Conservation (phyloP, 2,888 invertebrate species). For the Syrista parreyssii region DNA sequence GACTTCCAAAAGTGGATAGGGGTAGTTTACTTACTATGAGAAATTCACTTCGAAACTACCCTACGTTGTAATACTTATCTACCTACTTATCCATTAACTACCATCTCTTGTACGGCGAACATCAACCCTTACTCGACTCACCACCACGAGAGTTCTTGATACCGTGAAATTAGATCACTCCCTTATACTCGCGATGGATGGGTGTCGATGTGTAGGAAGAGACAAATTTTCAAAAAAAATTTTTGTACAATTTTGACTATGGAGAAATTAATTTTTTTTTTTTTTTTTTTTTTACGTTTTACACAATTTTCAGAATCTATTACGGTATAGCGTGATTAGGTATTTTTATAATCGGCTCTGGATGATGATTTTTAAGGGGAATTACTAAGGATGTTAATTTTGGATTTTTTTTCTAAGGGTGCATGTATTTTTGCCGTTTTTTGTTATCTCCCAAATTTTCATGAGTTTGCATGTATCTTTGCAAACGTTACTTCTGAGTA, state of each 20-base stretch:
- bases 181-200: neutral
- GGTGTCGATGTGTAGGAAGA: neutral
- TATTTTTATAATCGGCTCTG: too few relatives aligned
- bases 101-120: neutral
- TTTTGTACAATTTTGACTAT: neutral
- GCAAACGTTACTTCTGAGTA: neutral
- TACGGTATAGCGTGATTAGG: too few relatives aligned
- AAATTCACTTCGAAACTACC: neutral
- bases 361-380: too few relatives aligned
- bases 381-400: neutral
- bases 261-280: neutral
- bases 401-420: neutral
- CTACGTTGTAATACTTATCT: neutral
- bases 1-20: neutral
- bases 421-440: neutral
- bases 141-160: neutral
- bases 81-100: neutral
- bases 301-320: too few relatives aligned
- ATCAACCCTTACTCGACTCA: neutral
- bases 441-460: neutral
- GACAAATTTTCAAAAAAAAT: neutral
- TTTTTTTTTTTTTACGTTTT: too few relatives aligned
- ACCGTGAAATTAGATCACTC: neutral
- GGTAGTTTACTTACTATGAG: neutral
- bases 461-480: neutral